These are phyloP conservation scores for Pharmacophagus antenor DNA, from an alignment of 2,888 invertebrate species.

Conservation along the genomic window DNA sequence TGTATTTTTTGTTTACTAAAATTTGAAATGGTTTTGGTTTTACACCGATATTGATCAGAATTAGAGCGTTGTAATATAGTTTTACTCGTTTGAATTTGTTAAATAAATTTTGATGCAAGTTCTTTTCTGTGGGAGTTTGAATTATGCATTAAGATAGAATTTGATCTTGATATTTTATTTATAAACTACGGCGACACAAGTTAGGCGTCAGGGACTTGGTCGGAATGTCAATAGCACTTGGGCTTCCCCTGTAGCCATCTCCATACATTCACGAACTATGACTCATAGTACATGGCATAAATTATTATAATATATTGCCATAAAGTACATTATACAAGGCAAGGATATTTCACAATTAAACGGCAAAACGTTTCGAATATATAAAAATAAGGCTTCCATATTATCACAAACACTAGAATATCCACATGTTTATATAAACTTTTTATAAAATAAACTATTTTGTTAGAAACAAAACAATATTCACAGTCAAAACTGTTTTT, in stretches of 20 bases:
- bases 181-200: slow-evolving; percentile 35
- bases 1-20: too few relatives aligned
- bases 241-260: slow-evolving; percentile 55
- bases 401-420: too few relatives aligned
- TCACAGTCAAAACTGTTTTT: too few relatives aligned
- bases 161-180: slow-evolving; percentile 47
- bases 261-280: slow-evolving; percentile 33
- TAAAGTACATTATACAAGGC: slow-evolving; percentile 4
- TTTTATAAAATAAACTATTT: too few relatives aligned
- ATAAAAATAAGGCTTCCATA: too few relatives aligned
- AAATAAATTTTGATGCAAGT: neutral
- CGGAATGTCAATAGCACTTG: slow-evolving; percentile 61
- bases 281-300: slow-evolving; percentile 31
- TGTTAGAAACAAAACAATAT: too few relatives aligned
- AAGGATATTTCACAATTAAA: neutral
- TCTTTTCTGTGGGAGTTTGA: neutral
- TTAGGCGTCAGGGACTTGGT: slow-evolving; percentile 41
- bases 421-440: too few relatives aligned
- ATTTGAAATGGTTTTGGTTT: neutral
- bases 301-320: slow-evolving; percentile 16
- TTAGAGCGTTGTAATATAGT: neutral
- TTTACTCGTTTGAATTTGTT: neutral
- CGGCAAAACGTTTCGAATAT: too few relatives aligned
- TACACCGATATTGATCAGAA: neutral
- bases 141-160: slow-evolving; percentile 28